These are phyloP conservation scores for Melipona beecheii DNA, from an alignment of 2,888 invertebrate genomes.

Conservation along the genomic window DNA sequence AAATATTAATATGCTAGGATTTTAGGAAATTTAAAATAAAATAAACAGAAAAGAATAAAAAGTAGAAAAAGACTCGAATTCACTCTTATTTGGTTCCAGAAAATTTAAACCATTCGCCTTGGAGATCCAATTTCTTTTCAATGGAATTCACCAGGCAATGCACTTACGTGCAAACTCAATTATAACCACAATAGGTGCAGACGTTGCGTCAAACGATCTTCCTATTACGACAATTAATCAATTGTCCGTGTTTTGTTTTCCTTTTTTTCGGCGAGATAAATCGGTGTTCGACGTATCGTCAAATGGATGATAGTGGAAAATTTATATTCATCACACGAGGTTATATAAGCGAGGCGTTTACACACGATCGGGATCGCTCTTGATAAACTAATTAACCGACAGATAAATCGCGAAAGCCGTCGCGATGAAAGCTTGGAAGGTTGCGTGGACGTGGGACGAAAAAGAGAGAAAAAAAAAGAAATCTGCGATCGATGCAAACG, in stretches of 20 bases:
- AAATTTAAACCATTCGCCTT: background rate
- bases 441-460: background rate
- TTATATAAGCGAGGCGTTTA: slow-evolving; percentile 31
- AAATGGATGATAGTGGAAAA: background rate
- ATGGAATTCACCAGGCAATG: background rate
- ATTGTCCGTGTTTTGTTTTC: background rate
- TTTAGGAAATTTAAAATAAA: no score
- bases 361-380: slow-evolving; percentile 16
- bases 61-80: no score
- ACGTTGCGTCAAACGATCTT: background rate
- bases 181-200: background rate
- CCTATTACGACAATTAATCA: slow-evolving; percentile 13
- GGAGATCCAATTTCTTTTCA: background rate
- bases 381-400: slow-evolving; percentile 34
- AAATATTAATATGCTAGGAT: no score
- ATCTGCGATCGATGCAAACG: slow-evolving; percentile 14
- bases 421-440: slow-evolving; percentile 2
- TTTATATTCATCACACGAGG: slow-evolving; percentile 8
- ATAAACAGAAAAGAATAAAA: no score
- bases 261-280: background rate
- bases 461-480: background rate
- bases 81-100: no score
- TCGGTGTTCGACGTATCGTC: background rate
- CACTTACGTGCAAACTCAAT: background rate
- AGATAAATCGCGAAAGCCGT: slow-evolving; percentile 15